Evolutionary conservation across 1,140 invertebrate genomes (phyloP), one percentile per base, ranked within the genome.

Genomic region (Chlorops oryzae): DNA sequence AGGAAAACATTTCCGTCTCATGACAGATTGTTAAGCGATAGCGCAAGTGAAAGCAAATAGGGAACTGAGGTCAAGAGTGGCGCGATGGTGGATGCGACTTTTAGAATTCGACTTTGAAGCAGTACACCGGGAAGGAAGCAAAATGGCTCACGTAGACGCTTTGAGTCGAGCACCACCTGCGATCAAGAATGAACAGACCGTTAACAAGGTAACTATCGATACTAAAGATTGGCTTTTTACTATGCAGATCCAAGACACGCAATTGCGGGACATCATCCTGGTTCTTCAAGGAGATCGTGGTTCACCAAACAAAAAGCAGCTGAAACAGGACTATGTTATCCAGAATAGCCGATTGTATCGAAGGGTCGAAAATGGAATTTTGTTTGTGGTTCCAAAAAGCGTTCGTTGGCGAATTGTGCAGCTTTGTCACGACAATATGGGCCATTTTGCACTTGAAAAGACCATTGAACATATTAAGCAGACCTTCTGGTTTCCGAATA

Each of bases 21-120:
- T 72, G 34, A 73, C 49, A 2, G 73, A 61, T 61, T 74, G 73
- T 47, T 65, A 62, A 27, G 68, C 72, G 3, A 63, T 76, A 3
- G 49, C 56, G 12, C 42, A n/a, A 55, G 59, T 41, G 73, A 73
- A 0, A 46, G 73, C 18, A 17, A 71, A 70, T 56, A 72, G 65
- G 42, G 66, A 73, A 48, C 32, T 73, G 5, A 54, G 59, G 22
- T 63, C 56, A 5, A 43, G 54, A 27, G 55, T 68, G 21, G 50
- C 56, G 0, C 35, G 65, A 15, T 70, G 54, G 50, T 50, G 48
- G 39, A 13, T 57, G 2, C 40, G 41, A 18, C 17, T 57, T n/a
- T 13, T 43, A 13, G 51, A 54, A 28, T 57, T 44, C 39, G 37
- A 53, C 21, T 56, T 13, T 23, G 23, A 38, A n/a, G 42, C 52